These are phyloP conservation scores for Melopsittacus undulatus DNA, from an alignment of 2,797 vertebrate genomes.

Conservation along the genomic window DNA sequence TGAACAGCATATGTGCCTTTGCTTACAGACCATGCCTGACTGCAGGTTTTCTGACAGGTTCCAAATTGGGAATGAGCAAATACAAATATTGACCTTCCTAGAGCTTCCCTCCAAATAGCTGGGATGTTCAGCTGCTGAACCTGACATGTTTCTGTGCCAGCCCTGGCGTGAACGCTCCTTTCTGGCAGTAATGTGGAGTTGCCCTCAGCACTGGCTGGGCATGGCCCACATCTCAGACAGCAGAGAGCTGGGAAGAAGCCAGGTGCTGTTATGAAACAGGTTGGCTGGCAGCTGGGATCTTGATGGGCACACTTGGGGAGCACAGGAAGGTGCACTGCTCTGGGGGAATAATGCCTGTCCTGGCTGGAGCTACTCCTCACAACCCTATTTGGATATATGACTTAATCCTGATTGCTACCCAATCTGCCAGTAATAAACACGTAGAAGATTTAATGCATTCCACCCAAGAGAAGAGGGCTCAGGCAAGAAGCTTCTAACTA, in stretches of 20 bases:
- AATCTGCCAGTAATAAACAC: constrained; percentile 1
- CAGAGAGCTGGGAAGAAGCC: background rate
- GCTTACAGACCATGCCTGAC: background rate
- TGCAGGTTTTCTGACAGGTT: accelerated
- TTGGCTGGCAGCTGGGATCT: background rate
- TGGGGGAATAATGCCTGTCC: constrained; percentile 37
- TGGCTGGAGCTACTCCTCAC: constrained; percentile 63
- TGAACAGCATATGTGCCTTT: accelerated
- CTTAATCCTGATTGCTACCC: constrained; percentile 56
- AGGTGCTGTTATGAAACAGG: background rate
- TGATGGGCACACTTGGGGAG: background rate
- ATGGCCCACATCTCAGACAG: background rate
- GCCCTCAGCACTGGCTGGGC: background rate
- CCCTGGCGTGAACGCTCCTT: accelerated
- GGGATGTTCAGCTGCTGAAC: background rate
- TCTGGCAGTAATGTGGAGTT: background rate
- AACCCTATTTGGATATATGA: constrained; percentile 63
- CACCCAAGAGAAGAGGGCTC: constrained; percentile 41
- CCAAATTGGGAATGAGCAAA: background rate
- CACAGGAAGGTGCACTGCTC: constrained; percentile 18
- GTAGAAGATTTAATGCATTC: constrained; percentile 37
- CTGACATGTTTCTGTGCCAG: background rate
- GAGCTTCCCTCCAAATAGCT: background rate
- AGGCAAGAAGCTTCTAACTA: constrained; percentile 35
- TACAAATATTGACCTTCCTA: background rate